Conservation (phyloP, 2,888 invertebrate genomes). For the Thymelicus acteon region DNA sequence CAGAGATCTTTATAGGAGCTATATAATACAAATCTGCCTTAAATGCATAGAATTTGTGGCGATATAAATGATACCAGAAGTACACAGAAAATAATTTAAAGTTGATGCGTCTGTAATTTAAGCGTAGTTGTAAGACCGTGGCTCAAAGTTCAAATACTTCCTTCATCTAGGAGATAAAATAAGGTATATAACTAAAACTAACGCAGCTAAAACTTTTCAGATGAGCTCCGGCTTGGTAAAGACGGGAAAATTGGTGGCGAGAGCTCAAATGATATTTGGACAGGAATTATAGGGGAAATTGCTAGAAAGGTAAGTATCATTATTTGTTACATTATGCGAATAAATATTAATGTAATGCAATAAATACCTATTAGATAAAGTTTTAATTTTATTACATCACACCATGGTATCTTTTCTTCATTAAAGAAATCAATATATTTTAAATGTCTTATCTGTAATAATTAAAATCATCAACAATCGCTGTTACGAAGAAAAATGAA, state of each 20-base stretch:
- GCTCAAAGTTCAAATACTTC: not conserved
- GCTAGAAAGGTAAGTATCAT: slow-evolving; percentile 89
- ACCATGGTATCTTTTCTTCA: no score
- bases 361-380: no score
- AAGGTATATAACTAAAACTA: slow-evolving; percentile 3
- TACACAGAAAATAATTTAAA: not conserved
- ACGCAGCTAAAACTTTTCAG: slow-evolving; percentile 68
- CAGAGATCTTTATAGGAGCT: no score
- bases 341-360: no score
- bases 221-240: slow-evolving; percentile 93
- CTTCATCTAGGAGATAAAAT: not conserved
- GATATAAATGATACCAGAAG: no score
- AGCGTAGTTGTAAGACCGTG: not conserved
- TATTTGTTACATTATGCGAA: not conserved
- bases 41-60: no score
- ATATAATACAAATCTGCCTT: no score
- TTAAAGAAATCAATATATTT: no score
- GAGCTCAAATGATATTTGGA: slow-evolving; percentile 90
- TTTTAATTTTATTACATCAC: no score
- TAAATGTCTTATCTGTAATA: no score
- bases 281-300: slow-evolving; percentile 94
- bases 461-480: no score
- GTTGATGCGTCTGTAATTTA: not conserved
- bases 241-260: slow-evolving; percentile 94
- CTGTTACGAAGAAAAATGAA: no score